Evolutionary conservation across 2,888 invertebrate genomes (phyloP).

Genomic region (Nomada lathburiana): DNA sequence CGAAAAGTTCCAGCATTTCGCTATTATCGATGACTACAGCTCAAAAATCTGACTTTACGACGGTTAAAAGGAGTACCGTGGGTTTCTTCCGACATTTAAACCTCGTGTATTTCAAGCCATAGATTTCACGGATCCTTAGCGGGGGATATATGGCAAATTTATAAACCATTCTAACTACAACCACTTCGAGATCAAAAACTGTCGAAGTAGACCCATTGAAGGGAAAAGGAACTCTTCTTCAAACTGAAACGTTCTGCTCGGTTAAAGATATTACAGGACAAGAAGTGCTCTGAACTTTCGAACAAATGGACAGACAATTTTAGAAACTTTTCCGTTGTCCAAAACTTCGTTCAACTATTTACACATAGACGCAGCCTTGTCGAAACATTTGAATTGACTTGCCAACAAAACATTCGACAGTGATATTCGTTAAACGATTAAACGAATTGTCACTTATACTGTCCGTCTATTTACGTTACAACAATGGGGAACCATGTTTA

Average conservation of each 20-base stretch:
- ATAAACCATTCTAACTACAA: conserved; percentile 31
- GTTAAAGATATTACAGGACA: conserved; percentile 10
- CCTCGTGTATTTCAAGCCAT: conserved; percentile 35
- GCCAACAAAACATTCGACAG: too few relatives aligned
- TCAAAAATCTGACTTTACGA: conserved; percentile 64
- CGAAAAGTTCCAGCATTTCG: conserved; percentile 44
- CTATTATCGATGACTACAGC: conserved; percentile 55
- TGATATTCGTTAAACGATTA: too few relatives aligned
- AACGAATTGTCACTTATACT: too few relatives aligned
- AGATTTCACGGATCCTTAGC: conserved; percentile 37
- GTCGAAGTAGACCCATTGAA: background rate
- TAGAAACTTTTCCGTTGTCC: background rate
- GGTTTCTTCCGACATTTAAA: conserved; percentile 34
- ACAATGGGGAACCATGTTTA: background rate
- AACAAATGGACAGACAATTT: background rate
- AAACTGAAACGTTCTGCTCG: conserved; percentile 9
- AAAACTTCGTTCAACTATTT: background rate
- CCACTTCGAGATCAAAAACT: conserved; percentile 24
- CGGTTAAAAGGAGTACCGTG: conserved; percentile 5
- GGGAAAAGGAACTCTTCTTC: background rate
- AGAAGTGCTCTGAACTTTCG: conserved; percentile 20
- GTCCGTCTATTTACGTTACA: background rate
- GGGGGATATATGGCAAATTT: conserved; percentile 26
- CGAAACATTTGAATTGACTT: too few relatives aligned
- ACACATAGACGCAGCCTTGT: too few relatives aligned